Base-by-base conservation (phyloP, 2,888 invertebrate species). In the Physocephala rufipes region DNA sequence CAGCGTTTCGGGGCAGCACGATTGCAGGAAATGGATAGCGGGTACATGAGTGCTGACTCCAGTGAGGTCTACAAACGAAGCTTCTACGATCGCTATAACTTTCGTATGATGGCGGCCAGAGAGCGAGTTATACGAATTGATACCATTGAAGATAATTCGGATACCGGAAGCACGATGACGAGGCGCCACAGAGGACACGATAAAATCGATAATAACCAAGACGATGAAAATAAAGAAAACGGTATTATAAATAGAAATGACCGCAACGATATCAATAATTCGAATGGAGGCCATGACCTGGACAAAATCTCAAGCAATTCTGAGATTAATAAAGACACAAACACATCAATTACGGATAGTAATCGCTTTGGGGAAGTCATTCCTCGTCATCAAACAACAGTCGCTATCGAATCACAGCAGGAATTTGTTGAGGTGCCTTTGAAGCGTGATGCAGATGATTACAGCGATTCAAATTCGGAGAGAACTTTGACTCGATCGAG, bases 1-100 rank as follows among this genome's bases (percentile, higher is more conserved):
- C 84, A 84, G 71, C 78, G 84, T 1, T 84, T 83, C 51, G 84
- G 85, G 0, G 73, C 78, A 76, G 75, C 78, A 76, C 86, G 88
- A 78, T 84, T 87, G 82, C 77, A 79, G 9, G 88, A 91, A 64
- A 90, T 92, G 81, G 95, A 95, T 83, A 93, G 94, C 1, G 95
- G 95, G 0, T 95, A 95, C 80, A 88, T 95, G 71, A 95, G 95
- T 82, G 93, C 93, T 45, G 95, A 95, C 80, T 94, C 94, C 1
- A 89, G 89, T 49, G 89, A 90, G 78, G 89, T 90, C 0, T 86
- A 89, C 73, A 87, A 88, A 19, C 88, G 89, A 80, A 87, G 82
- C 21, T 82, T 84, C 69, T 86, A 86, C 73, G 86, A 86, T 77
- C 78, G 85, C 2, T 86, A 85, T 74, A 86, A 86, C 73, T 86